Evolutionary conservation across 2,888 invertebrate species (phyloP), one percentile per base, ranked within the genome.

Genomic region (Drosophila mettleri): DNA sequence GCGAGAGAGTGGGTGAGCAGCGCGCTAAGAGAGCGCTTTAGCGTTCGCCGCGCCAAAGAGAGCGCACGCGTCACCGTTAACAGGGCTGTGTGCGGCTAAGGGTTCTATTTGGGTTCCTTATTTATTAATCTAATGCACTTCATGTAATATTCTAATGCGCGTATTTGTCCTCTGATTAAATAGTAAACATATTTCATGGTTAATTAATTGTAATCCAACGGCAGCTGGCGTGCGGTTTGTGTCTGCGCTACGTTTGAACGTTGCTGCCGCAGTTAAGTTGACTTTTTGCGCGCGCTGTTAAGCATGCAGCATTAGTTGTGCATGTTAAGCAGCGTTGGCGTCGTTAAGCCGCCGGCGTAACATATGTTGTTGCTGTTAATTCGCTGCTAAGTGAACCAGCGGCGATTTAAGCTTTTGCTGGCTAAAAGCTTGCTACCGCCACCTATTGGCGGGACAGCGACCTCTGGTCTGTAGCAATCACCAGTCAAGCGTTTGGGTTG

Each of bases 391-490:
- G 33, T n/a, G 10, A 5, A 6, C 1, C 31, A 14, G 34, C 18
- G 36, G 7, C 16, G 20, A 8, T 14, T 12, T 5, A 20, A 62
- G 54, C 45, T 63, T 57, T 29, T 57, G 16, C 27, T 33, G 22
- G 10, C 24, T 48, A 33, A 48, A 53, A 72, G 72, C 46, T 66
- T 34, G 14, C 14, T 9, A 34, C 14, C 72, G 72, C 69, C 72
- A 74, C n/a, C 72, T 69, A 36, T 74, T 58, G 75, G 20, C 16
- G 1, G 1, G 16, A 20, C 46, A 34, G 46, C 73, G 55, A 48
- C 55, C 48, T 59, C 71, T 74, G 41, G 33, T 31, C 29, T 22
- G 18, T 12, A 10, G 20, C 6, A 6, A 14, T n/a, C 24, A 20
- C 22, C 33, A 49, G 4, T 31, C n/a, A 12, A 18, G 2, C 12